These are phyloP conservation scores for Malachius bipustulatus DNA, from an alignment of 2,888 invertebrate genomes.

Conservation along the genomic window DNA sequence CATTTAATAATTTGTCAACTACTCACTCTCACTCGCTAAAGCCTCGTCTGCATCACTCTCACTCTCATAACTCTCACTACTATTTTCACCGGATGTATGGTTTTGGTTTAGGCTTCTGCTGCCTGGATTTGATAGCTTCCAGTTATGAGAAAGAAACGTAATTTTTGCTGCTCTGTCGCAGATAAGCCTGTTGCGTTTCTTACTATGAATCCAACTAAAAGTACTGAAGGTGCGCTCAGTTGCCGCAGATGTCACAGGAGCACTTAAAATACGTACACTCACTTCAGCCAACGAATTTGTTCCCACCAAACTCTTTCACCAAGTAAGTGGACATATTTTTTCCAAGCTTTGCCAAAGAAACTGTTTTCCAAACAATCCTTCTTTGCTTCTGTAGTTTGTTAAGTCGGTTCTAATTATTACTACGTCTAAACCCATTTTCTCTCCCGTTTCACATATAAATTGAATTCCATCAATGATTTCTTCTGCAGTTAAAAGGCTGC, in stretches of 20 bases:
- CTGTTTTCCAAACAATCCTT: background rate
- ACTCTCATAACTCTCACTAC: too few species aligned
- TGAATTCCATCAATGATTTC: too few species aligned
- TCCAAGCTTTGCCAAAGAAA: background rate
- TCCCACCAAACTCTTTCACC: constrained; percentile 2
- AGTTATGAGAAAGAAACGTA: constrained; percentile 1
- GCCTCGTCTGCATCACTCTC: too few species aligned
- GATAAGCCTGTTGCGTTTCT: background rate
- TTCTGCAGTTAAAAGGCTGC: too few species aligned
- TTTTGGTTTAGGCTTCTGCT: too few species aligned
- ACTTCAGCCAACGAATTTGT: constrained; percentile 2
- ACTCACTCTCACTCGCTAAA: too few species aligned
- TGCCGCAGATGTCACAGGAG: background rate
- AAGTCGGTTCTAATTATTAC: background rate
- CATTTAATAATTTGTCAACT: too few species aligned
- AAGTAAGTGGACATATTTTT: background rate
- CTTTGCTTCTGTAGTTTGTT: constrained; percentile 3
- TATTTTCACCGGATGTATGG: too few species aligned
- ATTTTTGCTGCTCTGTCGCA: background rate
- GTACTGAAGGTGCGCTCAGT: background rate
- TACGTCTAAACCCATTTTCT: too few species aligned
- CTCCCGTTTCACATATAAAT: too few species aligned
- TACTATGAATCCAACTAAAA: background rate
- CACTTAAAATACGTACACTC: background rate
- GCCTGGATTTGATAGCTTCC: too few species aligned